Base-by-base conservation (phyloP, 2,888 invertebrate species). In the Cheilosia scutellata region DNA sequence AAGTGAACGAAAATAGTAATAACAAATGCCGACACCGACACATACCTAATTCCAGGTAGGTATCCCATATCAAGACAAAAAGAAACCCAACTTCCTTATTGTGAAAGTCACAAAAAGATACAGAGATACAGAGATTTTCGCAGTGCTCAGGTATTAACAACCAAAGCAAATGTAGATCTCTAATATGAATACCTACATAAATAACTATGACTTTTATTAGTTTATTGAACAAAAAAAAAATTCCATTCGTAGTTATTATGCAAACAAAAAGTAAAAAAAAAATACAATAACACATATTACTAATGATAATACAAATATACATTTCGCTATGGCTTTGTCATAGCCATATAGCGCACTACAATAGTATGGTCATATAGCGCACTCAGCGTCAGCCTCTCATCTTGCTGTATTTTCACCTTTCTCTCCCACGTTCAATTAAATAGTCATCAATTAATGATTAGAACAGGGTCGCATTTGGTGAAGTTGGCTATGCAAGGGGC, bases 391-490 rank as follows among this genome's bases (percentile, higher is more conserved):
- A 51, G 49, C 42, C 31, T 62, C 29, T 13, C 20, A 20, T 2
- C n/a, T n/a, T 42, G n/a, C n/a, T 44, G 31, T 42, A 53, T 53
- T 74, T 63, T 74, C 55, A 74, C 63, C 74, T 74, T 74, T 74
- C 74, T 63, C 62, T 74, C 74, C 63, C 55, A 74, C 74, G 53
- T 63, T 74, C 63, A 63, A 63, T 44, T 53, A 63, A 74, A n/a
- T 53, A 55, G 44, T 63, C 25, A 44, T 74, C 42, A 47, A 13
- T 27, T 63, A 16, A 62, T 44, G 47, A 13, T 29, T 33, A 13
- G 20, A 3, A 2, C 71, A 51, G 71, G 49, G 29, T 5, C 31
- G 60, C 9, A 60, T 44, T 37, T n/a, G 40, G 27, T 6, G 47
- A 5, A n/a, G 6, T 33, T 16, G 9, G 0, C 0, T 5, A 11